Evolutionary conservation across 2,888 invertebrate genomes (phyloP), one percentile per base, ranked within the genome.

Genomic region (Calephelis perditalis): DNA sequence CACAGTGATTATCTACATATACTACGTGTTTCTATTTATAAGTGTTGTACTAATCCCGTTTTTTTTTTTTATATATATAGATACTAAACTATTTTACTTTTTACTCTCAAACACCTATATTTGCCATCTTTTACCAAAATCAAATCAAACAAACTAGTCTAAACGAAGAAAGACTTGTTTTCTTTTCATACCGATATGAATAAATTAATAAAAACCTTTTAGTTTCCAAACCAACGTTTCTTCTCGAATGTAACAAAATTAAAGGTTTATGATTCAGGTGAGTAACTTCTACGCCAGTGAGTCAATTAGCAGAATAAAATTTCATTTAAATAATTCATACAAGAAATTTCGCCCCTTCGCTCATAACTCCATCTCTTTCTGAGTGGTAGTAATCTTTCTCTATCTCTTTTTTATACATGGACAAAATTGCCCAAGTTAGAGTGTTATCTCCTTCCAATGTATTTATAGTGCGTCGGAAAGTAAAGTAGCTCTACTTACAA

Each of bases 241-340:
- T 71, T 71, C 76, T 77, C 78, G 73, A 78, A 73, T 68, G 62
- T 69, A 66, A 72, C 70, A 63, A 65, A 77, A 72, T 68, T 52
- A 57, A 74, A 67, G 57, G 62, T 60, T 54, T 69, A 74, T 70
- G 67, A 79, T 77, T 71, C 68, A 75, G 73, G 67, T 71, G 62
- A 64, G 68, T 70, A 65, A 62, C 37, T 26, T 36, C 26, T 66
- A 47, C 49, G 57, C 57, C 57, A 44, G 46, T 8, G 40, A 74
- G 74, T 76, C 77, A 79, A 81, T 83, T 81, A 82, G 73, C 73
- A 75, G 81, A 81, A 81, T 80, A 78, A 80, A 79, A 80, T 74
- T 79, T 81, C 76, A 81, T 82, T 82, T 80, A 72, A 79, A 84
- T 82, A 80, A 81, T 83, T 82, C 71, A 73, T 52, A 35, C 26